Evolutionary conservation across 2,113 vertebrate genomes (phyloP).

Genomic region (Panurus biarmicus): DNA sequence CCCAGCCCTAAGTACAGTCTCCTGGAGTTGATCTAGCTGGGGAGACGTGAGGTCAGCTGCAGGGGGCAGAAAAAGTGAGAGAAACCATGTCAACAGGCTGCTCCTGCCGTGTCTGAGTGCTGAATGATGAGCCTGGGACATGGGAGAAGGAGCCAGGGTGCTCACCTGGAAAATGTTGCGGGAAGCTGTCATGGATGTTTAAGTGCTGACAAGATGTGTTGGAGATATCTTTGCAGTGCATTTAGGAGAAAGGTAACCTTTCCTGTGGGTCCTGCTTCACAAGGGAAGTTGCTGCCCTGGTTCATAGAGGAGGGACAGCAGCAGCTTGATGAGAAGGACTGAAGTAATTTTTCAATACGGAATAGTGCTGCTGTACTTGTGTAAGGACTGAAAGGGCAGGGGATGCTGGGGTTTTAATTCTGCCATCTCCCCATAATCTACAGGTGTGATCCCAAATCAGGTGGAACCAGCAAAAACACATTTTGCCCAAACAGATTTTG

Average conservation of each 20-base stretch:
- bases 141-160: background rate
- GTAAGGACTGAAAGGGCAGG: background rate
- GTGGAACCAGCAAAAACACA: background rate
- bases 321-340: background rate
- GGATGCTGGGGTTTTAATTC: background rate
- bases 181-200: conserved; percentile 45
- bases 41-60: conserved; percentile 42
- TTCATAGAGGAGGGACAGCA: background rate
- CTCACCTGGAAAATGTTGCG: conserved; percentile 71
- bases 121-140: conserved; percentile 41
- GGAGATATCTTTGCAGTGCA: conserved; percentile 35
- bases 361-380: background rate
- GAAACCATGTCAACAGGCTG: conserved; percentile 63
- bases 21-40: conserved; percentile 52
- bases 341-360: background rate
- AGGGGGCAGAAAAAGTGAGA: conserved; percentile 51
- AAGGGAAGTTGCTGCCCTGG: background rate
- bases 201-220: conserved; percentile 64
- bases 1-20: conserved; percentile 38
- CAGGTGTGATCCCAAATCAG: background rate
- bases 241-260: conserved; percentile 23
- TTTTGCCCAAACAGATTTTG: background rate
- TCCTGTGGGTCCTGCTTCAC: background rate
- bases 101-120: conserved; percentile 13
- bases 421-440: background rate